These are phyloP conservation scores for Acanthosoma haemorrhoidale DNA, from an alignment of 2,888 invertebrate species.

Conservation along the genomic window DNA sequence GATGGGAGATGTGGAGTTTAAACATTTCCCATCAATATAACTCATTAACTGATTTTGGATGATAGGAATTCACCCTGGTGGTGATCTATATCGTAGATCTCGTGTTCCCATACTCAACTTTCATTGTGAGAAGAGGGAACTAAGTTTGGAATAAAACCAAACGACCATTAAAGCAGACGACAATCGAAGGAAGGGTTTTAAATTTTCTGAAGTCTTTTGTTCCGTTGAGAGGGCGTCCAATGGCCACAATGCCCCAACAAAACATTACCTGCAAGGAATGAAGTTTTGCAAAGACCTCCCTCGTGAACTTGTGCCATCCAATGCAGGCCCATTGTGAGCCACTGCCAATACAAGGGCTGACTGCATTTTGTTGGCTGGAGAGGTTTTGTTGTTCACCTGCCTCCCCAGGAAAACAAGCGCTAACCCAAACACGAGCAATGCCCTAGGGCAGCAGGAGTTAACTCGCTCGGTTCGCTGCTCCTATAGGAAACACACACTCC, in stretches of 20 bases:
- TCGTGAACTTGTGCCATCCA: not conserved
- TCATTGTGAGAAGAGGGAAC: not conserved
- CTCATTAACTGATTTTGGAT: too few species aligned
- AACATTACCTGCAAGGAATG: not conserved
- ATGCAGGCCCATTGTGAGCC: too few species aligned
- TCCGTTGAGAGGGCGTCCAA: too few species aligned
- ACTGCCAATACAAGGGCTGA: too few species aligned
- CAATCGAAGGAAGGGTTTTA: not conserved
- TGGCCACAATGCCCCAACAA: not conserved
- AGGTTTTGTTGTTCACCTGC: too few species aligned
- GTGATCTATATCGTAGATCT: too few species aligned
- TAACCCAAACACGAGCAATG: not conserved
- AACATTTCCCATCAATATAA: too few species aligned
- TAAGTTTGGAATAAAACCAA: constrained; percentile 1
- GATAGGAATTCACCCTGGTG: too few species aligned
- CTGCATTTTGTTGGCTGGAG: too few species aligned
- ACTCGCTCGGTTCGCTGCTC: not conserved
- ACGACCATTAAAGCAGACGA: constrained; percentile 5
- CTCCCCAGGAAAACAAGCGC: not conserved
- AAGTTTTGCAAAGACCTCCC: not conserved
- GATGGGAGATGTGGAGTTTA: too few species aligned
- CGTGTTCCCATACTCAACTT: too few species aligned
- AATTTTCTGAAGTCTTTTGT: not conserved
- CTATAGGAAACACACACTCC: not conserved
- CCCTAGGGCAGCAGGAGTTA: not conserved